Evolutionary conservation across 2,797 vertebrate genomes (phyloP), one percentile per base, ranked within the genome.

Genomic region (Hydrolagus colliei): DNA sequence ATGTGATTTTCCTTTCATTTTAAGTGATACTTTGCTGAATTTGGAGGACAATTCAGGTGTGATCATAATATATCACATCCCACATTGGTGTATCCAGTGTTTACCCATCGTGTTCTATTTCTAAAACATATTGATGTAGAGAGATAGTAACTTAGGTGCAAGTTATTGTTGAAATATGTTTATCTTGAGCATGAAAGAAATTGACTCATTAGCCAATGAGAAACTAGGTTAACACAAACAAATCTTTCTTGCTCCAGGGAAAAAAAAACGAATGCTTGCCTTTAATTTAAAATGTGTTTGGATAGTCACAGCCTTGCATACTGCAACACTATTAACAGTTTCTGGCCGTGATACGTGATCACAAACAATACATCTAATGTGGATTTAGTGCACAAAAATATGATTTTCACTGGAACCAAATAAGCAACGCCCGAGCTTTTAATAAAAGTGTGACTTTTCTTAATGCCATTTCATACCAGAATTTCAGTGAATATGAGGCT

Each of bases 281-380:
- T 52, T 71, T 35, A 84, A 41, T 84, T 20, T 67, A 68, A 84
- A 84, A 84, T 84, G 32, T 82, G 79, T 84, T 52, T 9, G 65
- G 18, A 84, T 41, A 68, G 79, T 52, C 71, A 9, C n/a, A 84
- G 12, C 4, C 5, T 18, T 52, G 79, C 79, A 71, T 12, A 27
- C 32, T 71, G 79, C 71, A 67, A 71, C 65, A 84, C 79, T 35
- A 71, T 84, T 84, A 18, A 52, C 9, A 20, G 32, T 71, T 84
- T 35, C 65, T 84, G 79, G n/a, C 22, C 20, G 22, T 9, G 18
- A 27, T n/a, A 5, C 32, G 41, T 14, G n/a, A 65, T 84, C 41
- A 68, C 8, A 68, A 10, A 71, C 52, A 41, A 9, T 11, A 27
- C 41, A 10, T 41, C 52, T 68, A 71, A 35, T 9, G 71, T 71